Evolutionary conservation across 1,140 invertebrate genomes (phyloP).

Genomic region (Penaeus indicus): DNA sequence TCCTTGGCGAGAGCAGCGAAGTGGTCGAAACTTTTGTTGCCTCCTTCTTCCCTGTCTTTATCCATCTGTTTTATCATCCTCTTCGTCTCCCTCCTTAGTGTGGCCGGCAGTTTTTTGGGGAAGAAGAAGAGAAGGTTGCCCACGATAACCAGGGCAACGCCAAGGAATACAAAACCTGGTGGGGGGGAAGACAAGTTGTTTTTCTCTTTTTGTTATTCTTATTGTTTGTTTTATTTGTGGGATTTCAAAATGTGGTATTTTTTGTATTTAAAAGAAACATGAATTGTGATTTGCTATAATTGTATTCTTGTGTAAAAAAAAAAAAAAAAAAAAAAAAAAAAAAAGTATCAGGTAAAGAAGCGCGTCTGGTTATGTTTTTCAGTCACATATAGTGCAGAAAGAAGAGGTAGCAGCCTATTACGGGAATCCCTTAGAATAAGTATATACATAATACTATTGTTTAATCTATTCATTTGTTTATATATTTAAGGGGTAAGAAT

Average conservation of each 20-base stretch:
- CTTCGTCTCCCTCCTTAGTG: constrained; percentile 41
- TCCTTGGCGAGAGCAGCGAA: constrained; percentile 21
- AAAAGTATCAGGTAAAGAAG: no score
- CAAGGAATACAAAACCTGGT: constrained; percentile 45
- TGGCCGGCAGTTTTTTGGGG: constrained; percentile 46
- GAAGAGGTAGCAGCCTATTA: no score
- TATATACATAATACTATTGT: no score
- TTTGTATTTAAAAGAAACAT: no score
- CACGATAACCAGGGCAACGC: not conserved
- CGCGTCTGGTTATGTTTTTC: no score
- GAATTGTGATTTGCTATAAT: no score
- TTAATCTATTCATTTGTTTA: no score
- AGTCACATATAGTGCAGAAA: no score
- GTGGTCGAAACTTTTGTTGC: not conserved
- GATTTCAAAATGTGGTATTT: not conserved
- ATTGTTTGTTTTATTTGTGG: not conserved
- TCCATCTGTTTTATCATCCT: constrained; percentile 31
- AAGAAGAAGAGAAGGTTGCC: constrained; percentile 44
- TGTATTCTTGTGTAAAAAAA: no score
- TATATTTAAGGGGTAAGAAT: no score
- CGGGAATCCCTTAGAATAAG: no score
- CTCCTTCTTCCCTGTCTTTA: constrained; percentile 32
- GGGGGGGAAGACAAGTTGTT: not conserved
- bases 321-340: no score
- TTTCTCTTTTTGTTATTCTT: not conserved